Evolutionary conservation across 2,797 vertebrate species (phyloP), one percentile per base, ranked within the genome.

Genomic region (Sebastes baramenuke): DNA sequence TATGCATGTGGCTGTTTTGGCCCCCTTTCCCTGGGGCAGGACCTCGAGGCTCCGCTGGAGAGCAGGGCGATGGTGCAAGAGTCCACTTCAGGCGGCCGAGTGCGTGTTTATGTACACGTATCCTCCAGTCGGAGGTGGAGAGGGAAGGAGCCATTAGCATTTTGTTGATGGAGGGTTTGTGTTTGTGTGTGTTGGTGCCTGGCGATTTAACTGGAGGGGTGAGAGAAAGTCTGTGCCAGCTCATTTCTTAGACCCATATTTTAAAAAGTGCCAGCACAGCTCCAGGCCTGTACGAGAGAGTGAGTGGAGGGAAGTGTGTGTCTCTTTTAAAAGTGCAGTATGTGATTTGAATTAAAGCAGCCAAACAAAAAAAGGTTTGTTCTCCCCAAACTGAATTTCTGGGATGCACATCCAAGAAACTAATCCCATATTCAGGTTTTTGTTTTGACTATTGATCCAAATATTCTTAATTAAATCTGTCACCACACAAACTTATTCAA

Each of bases 1-100:
- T 96, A 95, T 95, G 92, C 90, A 94, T 94, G 84, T 65, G 84
- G 58, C 81, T 83, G 80, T 84, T 90, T 72, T 67, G 81, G 83
- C 87, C 87, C 77, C 36, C 62, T 38, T 64, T 81, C 87, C 92
- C 90, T 54, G 60, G 73, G 92, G 90, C 88, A 14, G 83, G 82
- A 91, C 91, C 89, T 72, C 70, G 4, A 74, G 90, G 91, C 86
- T 81, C 71, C 52, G 69, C 87, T 75, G 83, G 79, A 88, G 86
- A 86, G 80, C 87, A 72, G 75, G 77, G 84, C 65, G 52, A 83
- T 70, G 70, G 78, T 75, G 82, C 42, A 80, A 77, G 83, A 88
- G 82, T 90, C 92, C 86, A 92, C 88, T 91, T 80, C 74, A 81
- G 83, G 79, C 80, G 80, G 79, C 80, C 61, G 14, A 83, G 75